Evolutionary conservation across 1,140 invertebrate genomes (phyloP).

Genomic region (Drosophila prosaltans): DNA sequence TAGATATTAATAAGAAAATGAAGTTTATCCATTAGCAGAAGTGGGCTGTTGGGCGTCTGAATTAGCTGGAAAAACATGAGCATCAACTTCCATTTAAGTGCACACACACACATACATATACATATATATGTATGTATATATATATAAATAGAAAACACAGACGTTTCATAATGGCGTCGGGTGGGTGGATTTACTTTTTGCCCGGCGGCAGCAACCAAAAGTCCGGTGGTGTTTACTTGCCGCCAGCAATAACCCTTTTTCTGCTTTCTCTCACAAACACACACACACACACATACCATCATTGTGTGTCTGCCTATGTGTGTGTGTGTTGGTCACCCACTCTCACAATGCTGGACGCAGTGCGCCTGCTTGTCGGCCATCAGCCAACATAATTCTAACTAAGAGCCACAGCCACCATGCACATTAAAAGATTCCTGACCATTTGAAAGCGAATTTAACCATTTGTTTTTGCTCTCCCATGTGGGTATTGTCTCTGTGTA

Average conservation of each 20-base stretch:
- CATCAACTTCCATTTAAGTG: constrained; percentile 12
- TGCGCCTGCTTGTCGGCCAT: constrained; percentile 77
- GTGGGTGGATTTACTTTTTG: constrained; percentile 68
- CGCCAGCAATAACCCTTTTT: constrained; percentile 74
- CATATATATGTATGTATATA: constrained; percentile 11
- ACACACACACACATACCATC: constrained; percentile 19
- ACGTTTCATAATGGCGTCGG: constrained; percentile 62
- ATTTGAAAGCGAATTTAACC: constrained; percentile 80
- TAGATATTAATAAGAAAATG: constrained; percentile 11
- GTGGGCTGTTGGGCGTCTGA: neutral
- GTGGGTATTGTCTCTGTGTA: constrained; percentile 5
- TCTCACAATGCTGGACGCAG: constrained; percentile 42
- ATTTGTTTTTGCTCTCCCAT: constrained; percentile 62
- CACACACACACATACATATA: constrained; percentile 10
- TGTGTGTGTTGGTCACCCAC: constrained; percentile 64
- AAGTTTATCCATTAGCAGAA: constrained; percentile 8
- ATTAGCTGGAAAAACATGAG: neutral
- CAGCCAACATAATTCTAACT: constrained; percentile 6
- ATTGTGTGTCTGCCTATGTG: neutral
- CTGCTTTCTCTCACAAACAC: constrained; percentile 27
- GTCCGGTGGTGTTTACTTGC: constrained; percentile 78
- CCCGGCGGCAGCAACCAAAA: constrained; percentile 35
- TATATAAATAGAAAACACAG: constrained; percentile 36
- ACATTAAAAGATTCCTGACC: constrained; percentile 77
- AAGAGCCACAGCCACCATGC: constrained; percentile 26